Conservation (phyloP, 2,113 vertebrate genomes). For the Melozone crissalis region DNA sequence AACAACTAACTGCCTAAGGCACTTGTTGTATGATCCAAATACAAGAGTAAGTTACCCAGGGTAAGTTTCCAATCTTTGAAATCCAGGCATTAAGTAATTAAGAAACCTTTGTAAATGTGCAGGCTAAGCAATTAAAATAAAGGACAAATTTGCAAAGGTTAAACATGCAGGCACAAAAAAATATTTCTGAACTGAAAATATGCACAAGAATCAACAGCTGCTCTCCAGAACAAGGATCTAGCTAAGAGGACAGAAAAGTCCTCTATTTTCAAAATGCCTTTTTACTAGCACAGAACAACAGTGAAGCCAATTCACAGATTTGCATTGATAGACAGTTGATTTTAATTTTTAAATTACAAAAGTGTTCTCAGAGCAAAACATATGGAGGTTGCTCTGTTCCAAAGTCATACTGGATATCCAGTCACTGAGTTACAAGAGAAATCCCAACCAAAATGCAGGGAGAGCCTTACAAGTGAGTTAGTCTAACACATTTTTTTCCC, state of each 20-base stretch:
- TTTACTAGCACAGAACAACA: not conserved
- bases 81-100: not conserved
- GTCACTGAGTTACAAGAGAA: not conserved
- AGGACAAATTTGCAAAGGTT: not conserved
- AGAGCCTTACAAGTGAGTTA: conserved; percentile 3
- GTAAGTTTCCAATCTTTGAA: not conserved
- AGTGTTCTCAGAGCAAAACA: not conserved
- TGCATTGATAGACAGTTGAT: not conserved
- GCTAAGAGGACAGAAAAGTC: not conserved
- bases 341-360: not conserved
- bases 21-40: not conserved
- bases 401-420: not conserved
- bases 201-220: not conserved
- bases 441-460: not conserved
- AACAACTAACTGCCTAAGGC: not conserved
- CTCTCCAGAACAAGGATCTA: not conserved
- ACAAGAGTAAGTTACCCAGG: not conserved
- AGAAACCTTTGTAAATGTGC: not conserved
- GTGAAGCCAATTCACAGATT: not conserved
- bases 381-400: not conserved
- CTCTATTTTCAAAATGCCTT: not conserved
- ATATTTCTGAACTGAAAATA: not conserved
- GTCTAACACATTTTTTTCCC: not conserved
- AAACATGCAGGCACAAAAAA: not conserved
- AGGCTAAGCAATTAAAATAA: too few relatives aligned